Conservation (phyloP, 2,888 invertebrate species). For the Acronicta alni region DNA sequence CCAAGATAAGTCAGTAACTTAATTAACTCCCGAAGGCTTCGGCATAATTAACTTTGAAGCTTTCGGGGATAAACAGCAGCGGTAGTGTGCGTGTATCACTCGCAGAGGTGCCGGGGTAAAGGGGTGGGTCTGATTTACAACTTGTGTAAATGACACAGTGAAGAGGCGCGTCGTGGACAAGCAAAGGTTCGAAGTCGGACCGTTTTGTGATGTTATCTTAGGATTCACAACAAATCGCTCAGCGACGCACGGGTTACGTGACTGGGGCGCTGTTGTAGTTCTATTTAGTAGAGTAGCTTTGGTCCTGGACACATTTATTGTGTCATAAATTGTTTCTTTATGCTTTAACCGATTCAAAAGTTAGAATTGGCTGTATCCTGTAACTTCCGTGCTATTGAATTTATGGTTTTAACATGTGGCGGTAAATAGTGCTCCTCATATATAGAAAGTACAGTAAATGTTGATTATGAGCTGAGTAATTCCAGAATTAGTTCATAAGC, state of each 20-base stretch:
- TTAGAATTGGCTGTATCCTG: conserved; percentile 31
- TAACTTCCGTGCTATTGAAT: conserved; percentile 19
- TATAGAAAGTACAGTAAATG: too few species aligned
- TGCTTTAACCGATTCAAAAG: conserved; percentile 45
- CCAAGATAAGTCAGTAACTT: conserved; percentile 65
- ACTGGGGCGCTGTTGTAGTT: conserved; percentile 27
- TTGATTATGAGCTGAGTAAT: too few species aligned
- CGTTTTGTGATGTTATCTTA: conserved; percentile 50
- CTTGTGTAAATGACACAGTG: conserved; percentile 48
- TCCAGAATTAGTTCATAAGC: too few species aligned
- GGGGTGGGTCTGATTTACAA: conserved; percentile 45
- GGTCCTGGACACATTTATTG: conserved; percentile 42
- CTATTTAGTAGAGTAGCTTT: conserved; percentile 47
- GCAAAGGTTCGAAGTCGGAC: conserved; percentile 6
- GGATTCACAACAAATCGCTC: conserved; percentile 49
- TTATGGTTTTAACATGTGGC: conserved; percentile 35
- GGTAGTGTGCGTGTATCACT: conserved; percentile 40
- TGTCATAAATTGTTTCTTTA: conserved; percentile 42
- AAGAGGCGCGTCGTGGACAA: conserved; percentile 18
- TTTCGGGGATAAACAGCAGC: conserved; percentile 53
- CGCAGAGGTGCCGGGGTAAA: background rate
- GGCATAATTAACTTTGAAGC: conserved; percentile 65
- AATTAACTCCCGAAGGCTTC: conserved; percentile 63
- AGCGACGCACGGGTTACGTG: conserved; percentile 44
- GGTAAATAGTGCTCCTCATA: too few species aligned